A percentile compares a stretch with the other conserved stretches of the same genome.
Conservation (phyloP, 2,888 invertebrate species). For the Rhaphigaster nebulosa region DNA sequence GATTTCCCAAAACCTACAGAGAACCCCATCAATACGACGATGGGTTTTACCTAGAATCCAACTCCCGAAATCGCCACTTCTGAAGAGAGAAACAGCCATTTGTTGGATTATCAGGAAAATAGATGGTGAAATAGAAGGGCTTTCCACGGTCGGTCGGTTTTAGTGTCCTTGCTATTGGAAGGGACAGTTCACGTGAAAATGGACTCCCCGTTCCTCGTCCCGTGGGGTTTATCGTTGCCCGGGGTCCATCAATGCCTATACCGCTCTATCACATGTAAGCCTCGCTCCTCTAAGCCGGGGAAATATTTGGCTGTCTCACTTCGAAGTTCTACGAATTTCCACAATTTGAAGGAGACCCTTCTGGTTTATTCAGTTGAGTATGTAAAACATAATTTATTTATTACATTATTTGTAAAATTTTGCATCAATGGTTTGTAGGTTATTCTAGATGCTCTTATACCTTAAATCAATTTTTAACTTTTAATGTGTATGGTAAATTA, state of each 20-base stretch:
- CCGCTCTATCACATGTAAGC: not conserved
- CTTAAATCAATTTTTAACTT: not conserved
- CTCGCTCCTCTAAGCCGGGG: not conserved
- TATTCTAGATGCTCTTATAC: not conserved
- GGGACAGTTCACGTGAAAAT: conserved; percentile 12
- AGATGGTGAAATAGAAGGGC: not conserved
- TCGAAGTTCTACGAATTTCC: not conserved
- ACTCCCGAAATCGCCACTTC: not conserved
- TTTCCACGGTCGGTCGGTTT: conserved; percentile 7
- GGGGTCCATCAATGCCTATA: not conserved
- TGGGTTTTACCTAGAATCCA: not conserved
- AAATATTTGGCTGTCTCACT: not conserved
- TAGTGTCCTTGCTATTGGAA: not conserved
- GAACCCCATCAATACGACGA: not conserved
- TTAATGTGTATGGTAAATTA: too few relatives aligned
- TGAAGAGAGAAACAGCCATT: not conserved
- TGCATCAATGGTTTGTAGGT: not conserved
- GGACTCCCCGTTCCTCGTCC: not conserved
- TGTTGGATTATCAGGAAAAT: not conserved
- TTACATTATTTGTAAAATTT: not conserved
- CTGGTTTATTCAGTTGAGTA: not conserved
- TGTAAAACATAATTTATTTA: not conserved
- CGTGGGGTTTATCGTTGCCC: not conserved
- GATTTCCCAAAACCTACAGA: not conserved
- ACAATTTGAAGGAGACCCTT: not conserved